These are phyloP conservation scores for Ditylenchus weischeri DNA, from an alignment of 2,888 invertebrate species.

Conservation along the genomic window DNA sequence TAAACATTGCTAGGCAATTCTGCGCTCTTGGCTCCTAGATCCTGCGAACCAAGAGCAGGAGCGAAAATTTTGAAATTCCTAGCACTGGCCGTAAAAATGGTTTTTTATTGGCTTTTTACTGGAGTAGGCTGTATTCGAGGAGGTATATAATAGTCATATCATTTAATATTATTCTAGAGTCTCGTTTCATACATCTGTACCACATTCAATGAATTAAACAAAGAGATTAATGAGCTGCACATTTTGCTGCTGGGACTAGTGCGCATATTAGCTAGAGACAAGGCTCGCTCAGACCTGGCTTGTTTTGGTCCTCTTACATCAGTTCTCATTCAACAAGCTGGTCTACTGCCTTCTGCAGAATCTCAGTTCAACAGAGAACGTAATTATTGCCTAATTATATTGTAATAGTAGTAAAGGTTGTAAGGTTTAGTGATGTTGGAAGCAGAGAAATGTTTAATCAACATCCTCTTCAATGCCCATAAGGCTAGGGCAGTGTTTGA, in stretches of 20 bases:
- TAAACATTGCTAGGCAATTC: too few species aligned
- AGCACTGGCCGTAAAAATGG: too few species aligned
- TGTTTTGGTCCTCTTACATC: slow-evolving; percentile 6
- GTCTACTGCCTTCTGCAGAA: neutral
- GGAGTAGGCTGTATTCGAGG: too few species aligned
- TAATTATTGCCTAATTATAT: neutral
- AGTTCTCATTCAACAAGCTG: slow-evolving; percentile 3
- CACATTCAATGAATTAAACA: neutral
- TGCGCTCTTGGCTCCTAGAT: too few species aligned
- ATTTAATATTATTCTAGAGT: neutral
- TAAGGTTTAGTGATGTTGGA: slow-evolving; percentile 29
- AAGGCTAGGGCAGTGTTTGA: slow-evolving; percentile 25
- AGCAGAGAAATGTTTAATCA: slow-evolving; percentile 34
- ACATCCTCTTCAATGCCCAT: slow-evolving; percentile 31
- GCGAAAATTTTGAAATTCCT: too few species aligned
- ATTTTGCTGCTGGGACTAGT: slow-evolving; percentile 21
- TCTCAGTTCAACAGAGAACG: neutral
- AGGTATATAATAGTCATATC: too few species aligned
- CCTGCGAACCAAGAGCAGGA: too few species aligned
- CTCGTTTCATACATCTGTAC: slow-evolving; percentile 1
- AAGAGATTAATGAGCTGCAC: neutral
- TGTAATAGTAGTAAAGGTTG: too few species aligned
- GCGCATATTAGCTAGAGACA: slow-evolving; percentile 29
- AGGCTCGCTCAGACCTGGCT: slow-evolving; percentile 19
- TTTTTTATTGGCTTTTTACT: too few species aligned